Evolutionary conservation across 2,888 invertebrate genomes (phyloP).

Genomic region (Drosophila yooni): DNA sequence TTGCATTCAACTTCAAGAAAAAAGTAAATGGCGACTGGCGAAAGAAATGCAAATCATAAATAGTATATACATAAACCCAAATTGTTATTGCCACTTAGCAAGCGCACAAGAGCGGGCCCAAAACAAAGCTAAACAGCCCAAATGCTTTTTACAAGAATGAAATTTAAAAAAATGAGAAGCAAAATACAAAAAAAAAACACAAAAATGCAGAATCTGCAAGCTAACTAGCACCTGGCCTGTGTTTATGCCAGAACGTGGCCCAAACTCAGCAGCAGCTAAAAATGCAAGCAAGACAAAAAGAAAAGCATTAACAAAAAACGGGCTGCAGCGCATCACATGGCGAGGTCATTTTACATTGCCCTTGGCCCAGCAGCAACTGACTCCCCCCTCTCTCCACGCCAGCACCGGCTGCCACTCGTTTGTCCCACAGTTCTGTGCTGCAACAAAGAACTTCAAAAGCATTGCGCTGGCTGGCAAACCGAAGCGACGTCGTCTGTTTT

Average conservation of each 20-base stretch:
- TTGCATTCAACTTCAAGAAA: conserved; percentile 6
- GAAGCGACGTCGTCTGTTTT: conserved; percentile 57
- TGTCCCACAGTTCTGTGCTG: conserved; percentile 12
- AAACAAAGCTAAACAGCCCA: conserved; percentile 34
- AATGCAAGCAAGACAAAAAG: conserved; percentile 51
- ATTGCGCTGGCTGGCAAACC: conserved; percentile 54
- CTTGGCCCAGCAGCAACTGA: conserved; percentile 42
- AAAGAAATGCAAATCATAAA: conserved; percentile 47
- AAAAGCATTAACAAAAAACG: conserved; percentile 11
- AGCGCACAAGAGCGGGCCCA: conserved; percentile 28
- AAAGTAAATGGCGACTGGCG: background rate
- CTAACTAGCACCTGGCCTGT: conserved; percentile 36
- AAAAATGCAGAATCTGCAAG: conserved; percentile 50
- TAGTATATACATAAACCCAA: conserved; percentile 65
- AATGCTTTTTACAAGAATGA: conserved; percentile 27
- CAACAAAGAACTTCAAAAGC: conserved; percentile 73
- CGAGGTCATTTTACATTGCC: conserved; percentile 63
- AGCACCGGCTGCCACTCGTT: background rate
- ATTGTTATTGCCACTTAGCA: conserved; percentile 73
- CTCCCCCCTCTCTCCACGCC: background rate
- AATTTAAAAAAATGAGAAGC: conserved; percentile 1
- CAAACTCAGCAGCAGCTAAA: conserved; percentile 18
- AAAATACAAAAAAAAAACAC: conserved; percentile 22
- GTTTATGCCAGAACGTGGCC: conserved; percentile 30
- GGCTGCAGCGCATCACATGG: conserved; percentile 50